Evolutionary conservation across 2,888 invertebrate species (phyloP).

Genomic region (Drosophila tripunctata): DNA sequence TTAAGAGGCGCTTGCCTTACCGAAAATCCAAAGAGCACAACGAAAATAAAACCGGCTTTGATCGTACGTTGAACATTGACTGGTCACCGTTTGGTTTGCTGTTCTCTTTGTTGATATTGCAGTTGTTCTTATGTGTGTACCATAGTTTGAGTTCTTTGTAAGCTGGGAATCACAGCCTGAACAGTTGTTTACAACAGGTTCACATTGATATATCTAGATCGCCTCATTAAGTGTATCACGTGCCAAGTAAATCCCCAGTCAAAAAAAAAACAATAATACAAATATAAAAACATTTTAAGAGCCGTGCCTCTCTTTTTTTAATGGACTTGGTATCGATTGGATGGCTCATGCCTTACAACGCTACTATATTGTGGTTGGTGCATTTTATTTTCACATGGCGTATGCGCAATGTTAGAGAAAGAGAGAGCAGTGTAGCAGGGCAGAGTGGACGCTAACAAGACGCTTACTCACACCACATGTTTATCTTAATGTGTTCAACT

Average conservation of each 20-base stretch:
- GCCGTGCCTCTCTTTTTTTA: constrained; percentile 48
- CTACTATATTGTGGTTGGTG: constrained; percentile 24
- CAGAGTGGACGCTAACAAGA: constrained; percentile 15
- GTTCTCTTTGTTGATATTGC: constrained; percentile 15
- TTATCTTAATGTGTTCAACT: constrained; percentile 42
- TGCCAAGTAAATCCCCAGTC: constrained; percentile 60
- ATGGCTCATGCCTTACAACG: constrained; percentile 44
- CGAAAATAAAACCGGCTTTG: constrained; percentile 54
- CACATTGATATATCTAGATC: constrained; percentile 48
- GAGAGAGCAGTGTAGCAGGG: neutral
- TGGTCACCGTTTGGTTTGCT: constrained; percentile 11
- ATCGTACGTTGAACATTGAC: constrained; percentile 30
- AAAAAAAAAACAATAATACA: constrained; percentile 14
- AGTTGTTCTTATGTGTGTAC: constrained; percentile 14
- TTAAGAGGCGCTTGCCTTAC: constrained; percentile 19
- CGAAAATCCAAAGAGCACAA: constrained; percentile 22
- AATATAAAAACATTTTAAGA: neutral
- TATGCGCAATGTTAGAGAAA: constrained; percentile 33
- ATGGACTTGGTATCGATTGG: neutral
- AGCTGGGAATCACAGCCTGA: constrained; percentile 46
- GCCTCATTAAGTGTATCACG: constrained; percentile 59
- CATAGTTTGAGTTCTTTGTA: constrained; percentile 48
- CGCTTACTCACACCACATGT: constrained; percentile 55
- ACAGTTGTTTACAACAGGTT: constrained; percentile 47
- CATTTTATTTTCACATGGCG: constrained; percentile 15